These are phyloP conservation scores for Montifringilla adamsi DNA, from an alignment of 2,113 vertebrate species.

Conservation along the genomic window DNA sequence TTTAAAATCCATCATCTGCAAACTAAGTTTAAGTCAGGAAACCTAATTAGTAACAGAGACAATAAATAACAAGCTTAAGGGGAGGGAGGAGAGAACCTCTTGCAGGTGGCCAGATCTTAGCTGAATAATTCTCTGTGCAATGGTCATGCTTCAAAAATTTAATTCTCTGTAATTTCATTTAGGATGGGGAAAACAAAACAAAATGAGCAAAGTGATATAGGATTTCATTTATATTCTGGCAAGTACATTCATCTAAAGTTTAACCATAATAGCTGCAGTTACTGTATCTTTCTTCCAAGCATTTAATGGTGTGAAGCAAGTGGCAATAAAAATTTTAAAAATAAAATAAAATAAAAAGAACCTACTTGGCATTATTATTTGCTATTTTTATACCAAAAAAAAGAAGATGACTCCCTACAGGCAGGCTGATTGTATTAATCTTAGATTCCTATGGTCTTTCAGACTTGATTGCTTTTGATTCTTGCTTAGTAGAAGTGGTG, in stretches of 20 bases:
- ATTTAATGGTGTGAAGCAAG: constrained; percentile 45
- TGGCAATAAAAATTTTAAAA: neutral
- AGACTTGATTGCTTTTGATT: constrained; percentile 65
- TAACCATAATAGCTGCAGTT: constrained; percentile 27
- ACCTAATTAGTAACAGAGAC: constrained; percentile 71
- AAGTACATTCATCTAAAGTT: constrained; percentile 63
- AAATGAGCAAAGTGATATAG: constrained; percentile 49
- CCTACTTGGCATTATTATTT: neutral
- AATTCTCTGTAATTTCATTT: constrained; percentile 74
- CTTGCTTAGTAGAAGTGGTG: constrained; percentile 50
- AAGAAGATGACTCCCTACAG: neutral
- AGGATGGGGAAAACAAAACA: constrained; percentile 43
- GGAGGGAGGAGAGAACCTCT: constrained; percentile 24
- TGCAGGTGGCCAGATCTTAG: constrained; percentile 55
- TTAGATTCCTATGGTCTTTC: constrained; percentile 44
- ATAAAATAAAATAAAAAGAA: neutral
- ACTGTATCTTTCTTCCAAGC: neutral
- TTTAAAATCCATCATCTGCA: constrained; percentile 66
- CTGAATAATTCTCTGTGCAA: constrained; percentile 44
- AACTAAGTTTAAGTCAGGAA: constrained; percentile 67
- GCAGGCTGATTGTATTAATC: constrained; percentile 62
- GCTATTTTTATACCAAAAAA: neutral
- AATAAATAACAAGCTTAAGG: constrained; percentile 64
- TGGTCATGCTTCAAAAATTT: constrained; percentile 68
- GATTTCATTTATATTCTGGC: constrained; percentile 65